A percentile compares a stretch with the other conserved stretches of the same genome.
phyloP scores from a whole-genome alignment of 2,797 vertebrate genomes.

The Liasis olivaceus region DNA sequence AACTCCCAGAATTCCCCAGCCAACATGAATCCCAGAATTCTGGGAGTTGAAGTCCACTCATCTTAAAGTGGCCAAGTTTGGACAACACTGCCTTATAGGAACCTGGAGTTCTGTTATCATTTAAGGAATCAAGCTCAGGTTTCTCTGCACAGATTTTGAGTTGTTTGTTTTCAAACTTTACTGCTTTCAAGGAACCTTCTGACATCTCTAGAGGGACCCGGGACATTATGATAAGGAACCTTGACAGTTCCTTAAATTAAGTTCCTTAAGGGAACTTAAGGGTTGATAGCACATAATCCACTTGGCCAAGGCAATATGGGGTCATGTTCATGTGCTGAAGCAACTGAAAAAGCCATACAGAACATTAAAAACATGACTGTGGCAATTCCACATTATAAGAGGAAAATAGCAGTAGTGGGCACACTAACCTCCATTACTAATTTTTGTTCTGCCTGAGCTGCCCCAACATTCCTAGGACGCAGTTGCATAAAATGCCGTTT shows the following conservation, averaged over 20 bases:
- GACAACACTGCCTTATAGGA: too few species aligned
- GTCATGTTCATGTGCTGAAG: background rate
- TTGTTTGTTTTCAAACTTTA: background rate
- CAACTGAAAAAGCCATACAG: background rate
- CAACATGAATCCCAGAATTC: too few species aligned
- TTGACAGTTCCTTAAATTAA: too few species aligned
- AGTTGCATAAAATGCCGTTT: background rate
- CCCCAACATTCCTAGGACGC: background rate
- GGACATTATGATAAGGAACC: too few species aligned
- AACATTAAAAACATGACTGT: background rate
- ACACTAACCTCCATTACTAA: background rate
- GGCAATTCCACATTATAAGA: background rate
- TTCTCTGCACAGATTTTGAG: background rate
- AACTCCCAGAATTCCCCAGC: too few species aligned
- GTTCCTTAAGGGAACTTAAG: background rate
- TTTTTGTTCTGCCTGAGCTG: background rate
- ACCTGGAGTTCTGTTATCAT: background rate
- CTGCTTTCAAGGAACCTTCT: background rate
- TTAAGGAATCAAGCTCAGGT: background rate
- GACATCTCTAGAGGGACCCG: background rate
- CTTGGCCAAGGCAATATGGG: background rate
- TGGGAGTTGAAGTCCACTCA: too few species aligned
- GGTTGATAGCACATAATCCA: background rate
- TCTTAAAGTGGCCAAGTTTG: too few species aligned
- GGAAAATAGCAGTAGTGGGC: background rate